Percentiles rank a stretch among this genome's conserved stretches.
Evolutionary conservation across 2,113 vertebrate genomes (phyloP).

Genomic region (Lutjanus erythropterus): DNA sequence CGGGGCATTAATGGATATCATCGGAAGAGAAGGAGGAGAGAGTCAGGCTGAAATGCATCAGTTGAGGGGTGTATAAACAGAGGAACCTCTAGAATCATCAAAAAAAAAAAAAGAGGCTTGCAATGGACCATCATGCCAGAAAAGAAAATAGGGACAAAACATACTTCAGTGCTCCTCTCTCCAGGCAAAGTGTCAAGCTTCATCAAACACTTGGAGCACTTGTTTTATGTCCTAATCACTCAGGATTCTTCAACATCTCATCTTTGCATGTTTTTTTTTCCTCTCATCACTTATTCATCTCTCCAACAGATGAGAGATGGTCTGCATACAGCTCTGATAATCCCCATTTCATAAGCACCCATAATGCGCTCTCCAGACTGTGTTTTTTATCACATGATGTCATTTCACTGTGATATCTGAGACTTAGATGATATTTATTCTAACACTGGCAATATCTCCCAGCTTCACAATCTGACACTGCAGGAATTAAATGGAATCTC

Average conservation of each 20-base stretch:
- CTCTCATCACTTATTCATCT: slow-evolving; percentile 50
- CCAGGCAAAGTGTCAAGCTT: slow-evolving; percentile 20
- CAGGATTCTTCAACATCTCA: slow-evolving; percentile 18
- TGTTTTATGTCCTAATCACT: slow-evolving; percentile 17
- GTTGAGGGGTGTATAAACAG: neutral
- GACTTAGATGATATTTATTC: slow-evolving; percentile 14
- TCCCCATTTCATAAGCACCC: slow-evolving; percentile 63
- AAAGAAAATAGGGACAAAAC: neutral
- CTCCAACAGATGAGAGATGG: slow-evolving; percentile 47
- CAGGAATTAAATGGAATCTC: slow-evolving; percentile 34
- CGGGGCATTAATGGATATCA: slow-evolving; percentile 29
- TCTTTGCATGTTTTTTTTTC: neutral
- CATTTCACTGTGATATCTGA: slow-evolving; percentile 47
- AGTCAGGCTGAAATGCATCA: neutral
- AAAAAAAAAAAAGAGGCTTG: neutral
- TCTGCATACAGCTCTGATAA: slow-evolving; percentile 56
- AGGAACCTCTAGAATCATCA: neutral
- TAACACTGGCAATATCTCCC: neutral
- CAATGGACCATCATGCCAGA: neutral
- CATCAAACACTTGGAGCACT: neutral
- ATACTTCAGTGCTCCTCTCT: slow-evolving; percentile 37
- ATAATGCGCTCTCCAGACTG: slow-evolving; percentile 65
- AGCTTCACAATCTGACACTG: slow-evolving; percentile 2
- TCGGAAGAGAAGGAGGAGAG: slow-evolving; percentile 3
- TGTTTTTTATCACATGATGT: slow-evolving; percentile 52